Percentiles rank a stretch among this genome's conserved stretches.
These are phyloP conservation scores for Scelioninae gen. 1 DNA, from an alignment of 2,888 invertebrate species.

Conservation along the genomic window DNA sequence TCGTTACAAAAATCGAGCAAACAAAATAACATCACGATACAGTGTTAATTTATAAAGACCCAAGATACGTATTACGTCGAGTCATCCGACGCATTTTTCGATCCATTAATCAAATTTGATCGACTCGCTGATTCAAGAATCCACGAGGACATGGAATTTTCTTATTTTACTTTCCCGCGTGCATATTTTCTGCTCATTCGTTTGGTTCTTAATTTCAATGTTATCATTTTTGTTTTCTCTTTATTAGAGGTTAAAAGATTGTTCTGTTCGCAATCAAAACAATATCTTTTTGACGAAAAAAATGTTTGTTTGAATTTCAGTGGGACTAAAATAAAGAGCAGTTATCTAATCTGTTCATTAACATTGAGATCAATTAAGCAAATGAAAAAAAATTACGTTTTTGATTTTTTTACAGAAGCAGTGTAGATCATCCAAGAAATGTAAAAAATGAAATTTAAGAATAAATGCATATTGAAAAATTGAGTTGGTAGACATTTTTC, in stretches of 20 bases:
- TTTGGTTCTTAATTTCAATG: too few species aligned
- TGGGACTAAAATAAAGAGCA: not conserved
- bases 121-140: conserved; percentile 14
- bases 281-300: too few species aligned
- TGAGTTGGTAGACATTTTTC: not conserved
- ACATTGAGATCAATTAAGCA: conserved; percentile 22
- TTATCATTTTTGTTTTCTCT: too few species aligned
- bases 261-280: too few species aligned
- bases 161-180: too few species aligned
- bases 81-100: conserved; percentile 18
- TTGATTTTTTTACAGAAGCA: conserved; percentile 18
- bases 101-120: conserved; percentile 35
- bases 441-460: not conserved
- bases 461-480: not conserved
- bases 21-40: conserved; percentile 14
- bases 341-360: conserved; percentile 49
- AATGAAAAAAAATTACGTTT: conserved; percentile 11
- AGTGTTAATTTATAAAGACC: conserved; percentile 26
- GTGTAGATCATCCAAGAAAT: conserved; percentile 20
- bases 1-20: conserved; percentile 13
- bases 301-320: too few species aligned
- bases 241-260: not conserved
- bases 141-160: not conserved
- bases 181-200: too few species aligned
- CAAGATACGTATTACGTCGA: conserved; percentile 11